phyloP scores from a whole-genome alignment of 2,888 invertebrate species.

The Lithophane leautieri region DNA sequence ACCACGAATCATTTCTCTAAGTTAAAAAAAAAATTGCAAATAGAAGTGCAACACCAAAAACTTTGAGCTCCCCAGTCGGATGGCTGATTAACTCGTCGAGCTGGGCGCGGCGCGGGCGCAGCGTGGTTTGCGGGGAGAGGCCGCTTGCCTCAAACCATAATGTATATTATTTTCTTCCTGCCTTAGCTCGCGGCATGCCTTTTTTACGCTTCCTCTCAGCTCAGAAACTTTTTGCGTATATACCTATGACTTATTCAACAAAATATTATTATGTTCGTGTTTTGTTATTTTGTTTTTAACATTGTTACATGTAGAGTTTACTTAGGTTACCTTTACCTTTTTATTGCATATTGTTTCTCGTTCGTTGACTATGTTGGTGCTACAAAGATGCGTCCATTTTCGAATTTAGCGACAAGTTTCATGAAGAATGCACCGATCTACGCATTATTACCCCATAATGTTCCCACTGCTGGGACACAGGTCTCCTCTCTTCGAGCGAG shows the following conservation, averaged over 20 bases:
- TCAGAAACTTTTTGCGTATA: slow-evolving; percentile 46
- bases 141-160: slow-evolving; percentile 76
- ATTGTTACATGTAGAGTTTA: slow-evolving; percentile 35
- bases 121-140: slow-evolving; percentile 68
- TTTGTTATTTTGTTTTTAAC: slow-evolving; percentile 47
- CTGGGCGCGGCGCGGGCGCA: slow-evolving; percentile 70
- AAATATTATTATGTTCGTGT: slow-evolving; percentile 41
- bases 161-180: slow-evolving; percentile 83
- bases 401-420: neutral
- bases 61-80: slow-evolving; percentile 77
- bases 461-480: no score
- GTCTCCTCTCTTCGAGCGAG: no score
- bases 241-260: slow-evolving; percentile 52
- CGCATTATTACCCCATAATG: no score
- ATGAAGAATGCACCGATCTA: no score
- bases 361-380: slow-evolving; percentile 10
- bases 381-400: neutral
- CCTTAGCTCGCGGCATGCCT: slow-evolving; percentile 73
- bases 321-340: slow-evolving; percentile 20
- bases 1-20: neutral
- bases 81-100: slow-evolving; percentile 89
- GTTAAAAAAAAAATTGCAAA: neutral
- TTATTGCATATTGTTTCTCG: slow-evolving; percentile 42
- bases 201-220: slow-evolving; percentile 75
- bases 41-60: slow-evolving; percentile 39